These are phyloP conservation scores for Neocrepidodera transversa DNA, from an alignment of 2,888 invertebrate species.

Conservation along the genomic window DNA sequence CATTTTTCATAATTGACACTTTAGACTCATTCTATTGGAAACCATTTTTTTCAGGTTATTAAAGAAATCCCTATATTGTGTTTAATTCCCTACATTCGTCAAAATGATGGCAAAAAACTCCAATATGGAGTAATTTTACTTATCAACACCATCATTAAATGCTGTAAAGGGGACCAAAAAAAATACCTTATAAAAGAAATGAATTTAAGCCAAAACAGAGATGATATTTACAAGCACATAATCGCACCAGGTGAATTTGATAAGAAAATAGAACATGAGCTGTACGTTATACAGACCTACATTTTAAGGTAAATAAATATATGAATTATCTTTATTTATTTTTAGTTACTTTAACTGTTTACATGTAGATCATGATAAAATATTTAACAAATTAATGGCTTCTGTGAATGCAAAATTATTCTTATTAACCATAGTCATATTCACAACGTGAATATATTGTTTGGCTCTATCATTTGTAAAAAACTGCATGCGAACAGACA, in stretches of 20 bases:
- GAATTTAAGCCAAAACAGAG: constrained; percentile 45
- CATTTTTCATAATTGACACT: too few relatives aligned
- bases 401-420: too few relatives aligned
- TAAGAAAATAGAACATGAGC: constrained; percentile 52
- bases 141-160: constrained; percentile 54
- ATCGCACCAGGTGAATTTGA: constrained; percentile 43
- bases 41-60: neutral
- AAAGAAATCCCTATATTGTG: constrained; percentile 42
- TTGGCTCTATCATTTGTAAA: too few relatives aligned
- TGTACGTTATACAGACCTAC: constrained; percentile 56
- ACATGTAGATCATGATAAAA: too few relatives aligned
- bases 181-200: constrained; percentile 53
- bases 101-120: constrained; percentile 43
- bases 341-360: too few relatives aligned
- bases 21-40: too few relatives aligned
- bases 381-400: too few relatives aligned
- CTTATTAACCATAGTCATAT: too few relatives aligned
- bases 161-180: constrained; percentile 50
- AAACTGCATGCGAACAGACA: too few relatives aligned
- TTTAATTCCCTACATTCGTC: constrained; percentile 49
- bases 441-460: too few relatives aligned
- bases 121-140: constrained; percentile 53
- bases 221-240: constrained; percentile 46
- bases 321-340: neutral
- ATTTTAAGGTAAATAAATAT: constrained; percentile 52